A percentile compares a stretch with the other conserved stretches of the same genome.
These are phyloP conservation scores for Pseudococcus viburni DNA, from an alignment of 2,888 invertebrate species.

Conservation along the genomic window DNA sequence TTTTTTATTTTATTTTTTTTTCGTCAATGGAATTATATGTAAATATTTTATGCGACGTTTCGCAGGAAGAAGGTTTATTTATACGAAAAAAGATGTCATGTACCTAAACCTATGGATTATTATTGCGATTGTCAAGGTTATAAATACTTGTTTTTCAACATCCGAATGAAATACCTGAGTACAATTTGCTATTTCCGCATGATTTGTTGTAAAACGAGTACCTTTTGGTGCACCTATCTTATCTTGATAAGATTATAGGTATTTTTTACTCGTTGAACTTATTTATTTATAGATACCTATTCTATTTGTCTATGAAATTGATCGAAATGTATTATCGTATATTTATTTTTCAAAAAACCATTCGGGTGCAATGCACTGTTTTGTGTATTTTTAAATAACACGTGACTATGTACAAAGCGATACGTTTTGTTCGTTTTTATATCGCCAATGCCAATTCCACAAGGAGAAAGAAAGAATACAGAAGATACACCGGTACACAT, in stretches of 20 bases:
- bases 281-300: not conserved
- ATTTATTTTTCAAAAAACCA: not conserved
- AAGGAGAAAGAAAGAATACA: not conserved
- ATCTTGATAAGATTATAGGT: not conserved
- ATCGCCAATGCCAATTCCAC: not conserved
- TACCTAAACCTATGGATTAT: not conserved
- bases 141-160: conserved; percentile 37
- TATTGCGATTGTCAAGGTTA: conserved; percentile 1
- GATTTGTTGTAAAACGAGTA: not conserved
- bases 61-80: not conserved
- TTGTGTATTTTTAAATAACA: conserved; percentile 3
- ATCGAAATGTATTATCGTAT: not conserved
- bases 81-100: not conserved
- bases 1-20: not conserved
- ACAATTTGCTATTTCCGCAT: conserved; percentile 9
- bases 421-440: not conserved
- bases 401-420: not conserved
- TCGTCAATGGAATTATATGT: not conserved
- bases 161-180: not conserved
- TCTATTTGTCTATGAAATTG: not conserved
- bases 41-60: not conserved
- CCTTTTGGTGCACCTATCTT: not conserved
- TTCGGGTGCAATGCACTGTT: not conserved
- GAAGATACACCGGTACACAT: not conserved
- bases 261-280: not conserved